phyloP scores from a whole-genome alignment of 2,888 invertebrate genomes.

The Microchrysa polita region DNA sequence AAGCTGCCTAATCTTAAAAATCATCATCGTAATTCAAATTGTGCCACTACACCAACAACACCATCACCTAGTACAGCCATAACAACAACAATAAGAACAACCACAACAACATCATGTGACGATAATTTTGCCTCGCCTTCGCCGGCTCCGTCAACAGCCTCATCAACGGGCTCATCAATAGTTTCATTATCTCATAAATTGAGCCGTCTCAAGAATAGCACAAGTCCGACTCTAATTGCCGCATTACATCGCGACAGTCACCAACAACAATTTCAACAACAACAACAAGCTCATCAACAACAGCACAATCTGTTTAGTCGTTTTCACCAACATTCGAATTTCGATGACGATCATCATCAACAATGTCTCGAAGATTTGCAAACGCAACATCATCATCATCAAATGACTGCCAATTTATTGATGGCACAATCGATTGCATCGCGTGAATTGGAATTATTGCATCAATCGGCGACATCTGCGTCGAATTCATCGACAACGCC shows the following conservation, averaged over 20 bases:
- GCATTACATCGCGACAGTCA: constrained; percentile 55
- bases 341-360: constrained; percentile 50
- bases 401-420: constrained; percentile 63
- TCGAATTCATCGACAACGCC: constrained; percentile 48
- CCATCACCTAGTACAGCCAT: constrained; percentile 48
- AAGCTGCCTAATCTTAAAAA: constrained; percentile 5
- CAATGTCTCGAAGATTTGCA: constrained; percentile 60
- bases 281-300: constrained; percentile 58
- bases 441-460: constrained; percentile 61
- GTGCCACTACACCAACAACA: constrained; percentile 37
- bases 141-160: constrained; percentile 46
- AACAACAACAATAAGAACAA: no score
- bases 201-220: constrained; percentile 42
- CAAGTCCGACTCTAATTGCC: constrained; percentile 49
- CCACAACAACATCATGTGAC: constrained; percentile 47
- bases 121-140: constrained; percentile 34
- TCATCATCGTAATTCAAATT: constrained; percentile 9
- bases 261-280: constrained; percentile 41
- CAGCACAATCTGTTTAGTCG: constrained; percentile 51
- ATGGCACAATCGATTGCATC: constrained; percentile 62
- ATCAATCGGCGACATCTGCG: constrained; percentile 63
- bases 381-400: constrained; percentile 62
- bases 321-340: constrained; percentile 34
- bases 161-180: constrained; percentile 53
- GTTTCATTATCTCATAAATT: constrained; percentile 58